Evolutionary conservation across 1,140 invertebrate species (phyloP).

Genomic region (Drosophila erecta): DNA sequence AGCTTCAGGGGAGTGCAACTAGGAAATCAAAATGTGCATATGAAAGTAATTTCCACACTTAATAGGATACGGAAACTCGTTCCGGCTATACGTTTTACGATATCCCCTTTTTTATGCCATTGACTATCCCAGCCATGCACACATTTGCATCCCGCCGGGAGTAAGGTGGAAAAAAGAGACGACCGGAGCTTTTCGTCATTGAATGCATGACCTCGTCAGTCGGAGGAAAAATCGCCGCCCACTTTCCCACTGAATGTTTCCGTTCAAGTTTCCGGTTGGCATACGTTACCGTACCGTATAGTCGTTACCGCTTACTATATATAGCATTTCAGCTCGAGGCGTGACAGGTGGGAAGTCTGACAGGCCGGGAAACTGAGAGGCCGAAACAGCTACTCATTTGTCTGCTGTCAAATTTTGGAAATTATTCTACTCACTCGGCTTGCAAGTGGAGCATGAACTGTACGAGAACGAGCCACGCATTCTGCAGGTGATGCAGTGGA

Average conservation of each 20-base stretch:
- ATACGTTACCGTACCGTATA: slow-evolving; percentile 46
- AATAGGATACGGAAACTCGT: slow-evolving; percentile 78
- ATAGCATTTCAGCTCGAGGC: slow-evolving; percentile 25
- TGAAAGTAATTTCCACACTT: slow-evolving; percentile 81
- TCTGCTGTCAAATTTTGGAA: slow-evolving; percentile 80
- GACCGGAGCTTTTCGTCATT: slow-evolving; percentile 53
- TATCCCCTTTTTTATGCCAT: slow-evolving; percentile 70
- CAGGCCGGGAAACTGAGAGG: slow-evolving; percentile 4
- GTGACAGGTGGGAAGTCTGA: slow-evolving; percentile 26
- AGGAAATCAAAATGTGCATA: slow-evolving; percentile 82
- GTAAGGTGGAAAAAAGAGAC: slow-evolving; percentile 2
- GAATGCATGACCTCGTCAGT: slow-evolving; percentile 58
- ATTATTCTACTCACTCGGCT: slow-evolving; percentile 72
- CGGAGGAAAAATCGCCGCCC: slow-evolving; percentile 16
- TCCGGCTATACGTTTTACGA: slow-evolving; percentile 76
- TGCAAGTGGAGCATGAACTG: slow-evolving; percentile 68
- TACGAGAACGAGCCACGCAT: slow-evolving; percentile 41
- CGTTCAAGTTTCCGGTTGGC: slow-evolving; percentile 66
- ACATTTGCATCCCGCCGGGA: slow-evolving; percentile 54
- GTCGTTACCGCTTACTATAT: slow-evolving; percentile 32
- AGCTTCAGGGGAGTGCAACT: slow-evolving; percentile 51
- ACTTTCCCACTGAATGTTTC: slow-evolving; percentile 60
- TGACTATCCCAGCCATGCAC: slow-evolving; percentile 60
- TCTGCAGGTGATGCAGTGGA: slow-evolving; percentile 33
- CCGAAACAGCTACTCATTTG: slow-evolving; percentile 56